Percentiles rank a stretch among this genome's conserved stretches.
These are phyloP conservation scores for Nymphalis io DNA, from an alignment of 1,140 invertebrate species.

Conservation along the genomic window DNA sequence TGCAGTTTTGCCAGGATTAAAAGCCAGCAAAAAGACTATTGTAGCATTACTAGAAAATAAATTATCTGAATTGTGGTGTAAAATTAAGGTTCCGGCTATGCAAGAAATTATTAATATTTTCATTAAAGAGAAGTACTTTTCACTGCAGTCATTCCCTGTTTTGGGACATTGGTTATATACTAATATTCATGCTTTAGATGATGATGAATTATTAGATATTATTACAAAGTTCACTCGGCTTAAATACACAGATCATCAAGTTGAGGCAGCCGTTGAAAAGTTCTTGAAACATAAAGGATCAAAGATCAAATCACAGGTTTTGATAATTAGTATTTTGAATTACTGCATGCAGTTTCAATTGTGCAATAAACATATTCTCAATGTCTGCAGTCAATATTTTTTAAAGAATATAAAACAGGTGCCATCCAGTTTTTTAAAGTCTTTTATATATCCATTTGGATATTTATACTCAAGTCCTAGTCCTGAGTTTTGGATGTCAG, in stretches of 20 bases:
- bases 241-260: slow-evolving; percentile 80
- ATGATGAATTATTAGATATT: slow-evolving; percentile 83
- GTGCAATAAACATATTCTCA: slow-evolving; percentile 82
- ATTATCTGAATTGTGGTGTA: slow-evolving; percentile 81
- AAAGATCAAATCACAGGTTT: slow-evolving; percentile 78
- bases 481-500: slow-evolving; percentile 82
- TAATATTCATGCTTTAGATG: slow-evolving; percentile 83
- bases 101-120: slow-evolving; percentile 81
- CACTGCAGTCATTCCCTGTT: slow-evolving; percentile 75
- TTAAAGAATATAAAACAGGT: slow-evolving; percentile 78
- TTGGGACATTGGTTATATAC: slow-evolving; percentile 82
- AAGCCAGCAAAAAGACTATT: slow-evolving; percentile 83
- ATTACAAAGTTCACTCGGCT: slow-evolving; percentile 81
- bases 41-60: slow-evolving; percentile 84
- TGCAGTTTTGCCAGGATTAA: slow-evolving; percentile 81
- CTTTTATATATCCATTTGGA: slow-evolving; percentile 84
- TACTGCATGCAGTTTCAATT: slow-evolving; percentile 84
- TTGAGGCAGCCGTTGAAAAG: slow-evolving; percentile 83
- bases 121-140: slow-evolving; percentile 69
- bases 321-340: slow-evolving; percentile 84
- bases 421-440: slow-evolving; percentile 80
- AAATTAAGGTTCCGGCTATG: slow-evolving; percentile 81
- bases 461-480: slow-evolving; percentile 83
- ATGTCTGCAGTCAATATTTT: slow-evolving; percentile 83
- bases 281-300: slow-evolving; percentile 82